Evolutionary conservation across 2,797 vertebrate species (phyloP).

Genomic region (Tadarida brasiliensis): DNA sequence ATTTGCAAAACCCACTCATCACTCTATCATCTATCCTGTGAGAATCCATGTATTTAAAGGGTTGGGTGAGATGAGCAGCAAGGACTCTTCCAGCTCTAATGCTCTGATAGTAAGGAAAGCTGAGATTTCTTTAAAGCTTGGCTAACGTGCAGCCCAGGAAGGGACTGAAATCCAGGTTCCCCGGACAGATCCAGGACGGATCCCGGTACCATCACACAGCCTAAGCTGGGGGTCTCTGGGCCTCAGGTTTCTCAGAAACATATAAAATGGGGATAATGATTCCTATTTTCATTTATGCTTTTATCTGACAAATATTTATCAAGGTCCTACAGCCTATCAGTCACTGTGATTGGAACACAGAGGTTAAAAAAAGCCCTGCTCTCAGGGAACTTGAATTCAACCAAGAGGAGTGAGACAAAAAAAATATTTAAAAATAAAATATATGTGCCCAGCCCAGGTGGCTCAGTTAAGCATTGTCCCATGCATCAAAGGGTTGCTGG

Average conservation of each 20-base stretch:
- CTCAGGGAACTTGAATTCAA: not conserved
- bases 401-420: not conserved
- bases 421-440: conserved; percentile 41
- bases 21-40: not conserved
- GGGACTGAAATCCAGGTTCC: not conserved
- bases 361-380: not conserved
- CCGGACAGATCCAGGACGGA: not conserved
- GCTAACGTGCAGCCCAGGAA: not conserved
- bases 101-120: not conserved
- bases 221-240: too few species aligned
- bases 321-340: not conserved
- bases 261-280: not conserved
- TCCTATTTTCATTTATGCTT: not conserved
- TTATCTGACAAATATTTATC: conserved; percentile 18
- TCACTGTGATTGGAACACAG: not conserved
- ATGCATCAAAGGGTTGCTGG: too few species aligned
- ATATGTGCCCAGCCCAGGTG: too few species aligned
- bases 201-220: not conserved
- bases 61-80: not conserved
- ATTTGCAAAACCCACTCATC: not conserved
- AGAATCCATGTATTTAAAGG: not conserved
- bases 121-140: not conserved
- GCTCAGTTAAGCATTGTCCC: too few species aligned
- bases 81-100: not conserved
- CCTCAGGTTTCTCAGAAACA: not conserved